Base-by-base conservation (phyloP, 2,888 invertebrate species). In the Leucozona laternaria region DNA sequence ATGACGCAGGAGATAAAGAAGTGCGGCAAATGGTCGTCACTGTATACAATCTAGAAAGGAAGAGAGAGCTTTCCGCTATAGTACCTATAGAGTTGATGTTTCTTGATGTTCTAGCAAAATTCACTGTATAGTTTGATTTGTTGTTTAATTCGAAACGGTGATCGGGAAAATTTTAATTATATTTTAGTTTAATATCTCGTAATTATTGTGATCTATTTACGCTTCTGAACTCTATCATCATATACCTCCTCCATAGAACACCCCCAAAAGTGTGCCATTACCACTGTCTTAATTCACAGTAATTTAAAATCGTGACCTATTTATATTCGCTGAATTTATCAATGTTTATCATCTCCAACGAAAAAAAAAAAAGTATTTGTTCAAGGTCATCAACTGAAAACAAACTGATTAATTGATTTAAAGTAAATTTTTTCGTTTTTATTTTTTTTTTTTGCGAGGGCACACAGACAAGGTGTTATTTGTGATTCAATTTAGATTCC, bases 1-100 rank as follows among this genome's bases (percentile, higher is more conserved):
- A 75, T 84, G 83, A 84, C 64, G 45, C 48, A 22, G 48, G 70
- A 31, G 83, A 84, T 84, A 84, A 84, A 58, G 34, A 37, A 75
- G 20, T 58, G 53, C 13, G 0, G 17, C 2, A 66, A 40, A 60
- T 20, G n/a, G 20, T 20, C 15, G 3, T 34, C 31, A 17, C 13
- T n/a, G n/a, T n/a, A n/a, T 43, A 62, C 37, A 50, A 45, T 34
- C n/a, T 37, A 60, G 79, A 70, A 43, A 57, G 66, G 22, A 53
- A 68, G 68, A 40, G 31, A 10, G 28, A 13, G 64, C 28, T 25
- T 53, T 75, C n/a, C 22, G 22, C 31, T 37, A 5, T 22, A 25
- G 0, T 10, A n/a, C 37, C 3, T 2, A 10, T 37, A n/a, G 22
- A 4, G 34, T 64, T 53, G 50, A 25, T 43, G 20, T 15, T 20